Conservation (phyloP, 2,797 vertebrate genomes). For the Hemibagrus guttatus region DNA sequence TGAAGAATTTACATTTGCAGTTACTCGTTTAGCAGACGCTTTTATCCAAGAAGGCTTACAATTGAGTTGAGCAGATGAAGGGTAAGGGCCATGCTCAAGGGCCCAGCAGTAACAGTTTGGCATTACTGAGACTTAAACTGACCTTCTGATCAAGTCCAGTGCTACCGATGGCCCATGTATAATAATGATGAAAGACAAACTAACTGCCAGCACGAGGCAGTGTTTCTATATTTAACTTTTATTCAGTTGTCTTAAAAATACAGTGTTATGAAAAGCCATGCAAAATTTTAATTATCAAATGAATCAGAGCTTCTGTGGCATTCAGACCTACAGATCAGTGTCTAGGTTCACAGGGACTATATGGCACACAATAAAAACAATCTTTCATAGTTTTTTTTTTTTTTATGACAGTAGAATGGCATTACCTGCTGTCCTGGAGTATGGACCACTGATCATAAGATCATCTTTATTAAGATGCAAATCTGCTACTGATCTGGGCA, state of each 20-base stretch:
- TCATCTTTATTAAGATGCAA: neutral
- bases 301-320: neutral
- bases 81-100: neutral
- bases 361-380: constrained; percentile 11
- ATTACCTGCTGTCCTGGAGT: neutral
- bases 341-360: neutral
- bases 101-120: neutral
- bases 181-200: neutral
- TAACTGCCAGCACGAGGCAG: neutral
- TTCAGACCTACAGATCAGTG: neutral
- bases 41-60: neutral
- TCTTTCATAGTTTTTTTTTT: neutral
- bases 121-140: neutral
- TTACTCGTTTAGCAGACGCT: neutral
- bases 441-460: neutral
- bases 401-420: neutral
- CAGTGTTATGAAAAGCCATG: constrained; percentile 31
- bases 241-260: neutral
- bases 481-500: neutral
- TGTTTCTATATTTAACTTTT: neutral
- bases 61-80: neutral
- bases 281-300: neutral
- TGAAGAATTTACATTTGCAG: neutral
- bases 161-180: neutral
- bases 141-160: neutral